Evolutionary conservation across 2,888 invertebrate species (phyloP), one percentile per base, ranked within the genome.

Genomic region (Leptopilina syphax): DNA sequence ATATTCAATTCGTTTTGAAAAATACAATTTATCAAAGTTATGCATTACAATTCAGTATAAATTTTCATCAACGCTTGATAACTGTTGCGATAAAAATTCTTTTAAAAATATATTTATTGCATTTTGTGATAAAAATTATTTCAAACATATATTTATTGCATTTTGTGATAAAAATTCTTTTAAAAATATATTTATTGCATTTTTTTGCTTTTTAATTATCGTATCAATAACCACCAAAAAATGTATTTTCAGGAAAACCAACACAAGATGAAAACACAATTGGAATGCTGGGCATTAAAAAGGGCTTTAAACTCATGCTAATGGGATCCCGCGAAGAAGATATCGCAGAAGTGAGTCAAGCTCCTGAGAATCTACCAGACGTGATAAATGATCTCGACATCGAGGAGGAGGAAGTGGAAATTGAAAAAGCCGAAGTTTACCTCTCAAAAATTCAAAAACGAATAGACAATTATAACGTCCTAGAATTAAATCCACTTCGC

Each of bases 251-350:
- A 97, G 98, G 98, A 18, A 98, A 98, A 93, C 94, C 95, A 76
- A 96, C 97, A 0, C 94, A 95, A 73, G 97, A 98, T 92, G 96
- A 96, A 85, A 95, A 95, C 85, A 94, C 94, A 70, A 92, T 98
- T n/a, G 94, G 95, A 0, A 94, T 95, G 76, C 91, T 98, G 81
- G 96, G 96, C 87, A 92, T 98, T 47, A 98, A 98, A 90, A 95
- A 96, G 0, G 97, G 97, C 79, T 96, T 97, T 84, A 98, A 98
- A 92, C 94, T 99, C 12, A 98, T 99, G 98, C 96, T 99, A 96
- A 98, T 99, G 95, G 99, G 99, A 0, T 98, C 98, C 0, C 93
- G 97, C 3, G 99, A 99, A 90, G 96, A 98, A 87, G 98, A 97
- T 78, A 98, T 98, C 88, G 96, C 96, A 65, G 96, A 96, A 88